Conservation (phyloP, 2,113 vertebrate species). For the Channa argus region DNA sequence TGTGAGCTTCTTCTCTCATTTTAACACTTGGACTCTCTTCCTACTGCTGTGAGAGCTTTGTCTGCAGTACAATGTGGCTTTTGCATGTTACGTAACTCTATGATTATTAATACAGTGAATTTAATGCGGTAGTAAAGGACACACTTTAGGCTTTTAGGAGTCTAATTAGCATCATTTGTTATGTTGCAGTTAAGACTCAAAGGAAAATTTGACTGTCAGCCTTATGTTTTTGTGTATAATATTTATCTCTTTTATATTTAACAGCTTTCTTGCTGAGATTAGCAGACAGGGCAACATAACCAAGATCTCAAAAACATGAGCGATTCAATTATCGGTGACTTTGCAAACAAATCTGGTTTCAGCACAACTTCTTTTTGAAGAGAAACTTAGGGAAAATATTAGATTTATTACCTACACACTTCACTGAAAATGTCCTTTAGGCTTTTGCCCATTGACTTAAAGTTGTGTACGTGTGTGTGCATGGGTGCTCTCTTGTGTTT, state of each 20-base stretch:
- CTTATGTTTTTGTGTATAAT: neutral
- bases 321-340: neutral
- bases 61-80: constrained; percentile 20
- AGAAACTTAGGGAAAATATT: neutral
- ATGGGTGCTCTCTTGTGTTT: too few relatives aligned
- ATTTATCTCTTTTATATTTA: too few relatives aligned
- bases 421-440: too few relatives aligned
- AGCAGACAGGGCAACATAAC: neutral
- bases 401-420: too few relatives aligned
- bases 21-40: constrained; percentile 10
- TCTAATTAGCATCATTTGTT: neutral
- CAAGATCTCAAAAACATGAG: too few relatives aligned
- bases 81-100: neutral
- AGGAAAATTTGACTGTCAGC: neutral
- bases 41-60: constrained; percentile 15
- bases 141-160: neutral
- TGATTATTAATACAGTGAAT: neutral
- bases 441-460: too few relatives aligned
- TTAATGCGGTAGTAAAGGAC: too few relatives aligned
- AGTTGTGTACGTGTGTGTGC: too few relatives aligned
- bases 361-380: neutral
- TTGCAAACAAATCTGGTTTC: neutral
- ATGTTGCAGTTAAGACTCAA: neutral
- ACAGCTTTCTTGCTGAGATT: neutral
- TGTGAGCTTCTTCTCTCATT: constrained; percentile 1